Base-by-base conservation (phyloP, 2,113 vertebrate species). In the Choloepus hoffmanni region DNA sequence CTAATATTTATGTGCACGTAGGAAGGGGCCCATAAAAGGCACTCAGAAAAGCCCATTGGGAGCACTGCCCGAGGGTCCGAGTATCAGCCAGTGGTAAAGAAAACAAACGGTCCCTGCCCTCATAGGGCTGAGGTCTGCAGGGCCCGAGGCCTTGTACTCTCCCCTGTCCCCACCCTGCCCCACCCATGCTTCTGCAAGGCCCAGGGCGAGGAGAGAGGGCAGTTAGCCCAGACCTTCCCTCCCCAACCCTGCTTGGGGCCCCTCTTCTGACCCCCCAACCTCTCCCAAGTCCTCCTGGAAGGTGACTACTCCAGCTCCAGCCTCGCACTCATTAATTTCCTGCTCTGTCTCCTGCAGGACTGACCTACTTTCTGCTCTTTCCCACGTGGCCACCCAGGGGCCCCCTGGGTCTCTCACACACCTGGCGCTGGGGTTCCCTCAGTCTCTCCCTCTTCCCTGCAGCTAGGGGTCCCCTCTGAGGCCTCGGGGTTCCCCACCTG, bases 281-380 rank as follows among this genome's bases (percentile, higher is more conserved):
- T 60, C 33, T 84, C 73, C 12, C 1, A 13, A 6, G 5, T 68
- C 89, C 86, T 92, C 82, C 95, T 60, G 48, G 93, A 97, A 95
- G 96, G 96, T 91, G 88, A 92, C 74, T 89, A 19, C 82, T 78
- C 85, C 55, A 33, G 81, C 82, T 92, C 85, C 36, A 8, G 5
- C 90, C 3, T 4, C 0, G 2, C 55, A 88, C 96, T 94, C 93
- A 48, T 92, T 97, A 95, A 96, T 97, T 97, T 97, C 97, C 97
- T 0, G 60, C 97, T 97, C 95, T 7, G 28, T 94, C 94, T 96
- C 95, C 92, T 43, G 63, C 7, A 4, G 91, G 94, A 96, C 90
- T 97, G 92, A 97, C 97, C 96, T 97, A 96, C 95, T 97, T 98
- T 96, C 82, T 88, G 89, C 68, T 96, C 78, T 79, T 94, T 90